These are phyloP conservation scores for Pinctada fucata DNA, from an alignment of 2,888 invertebrate species.

Conservation along the genomic window DNA sequence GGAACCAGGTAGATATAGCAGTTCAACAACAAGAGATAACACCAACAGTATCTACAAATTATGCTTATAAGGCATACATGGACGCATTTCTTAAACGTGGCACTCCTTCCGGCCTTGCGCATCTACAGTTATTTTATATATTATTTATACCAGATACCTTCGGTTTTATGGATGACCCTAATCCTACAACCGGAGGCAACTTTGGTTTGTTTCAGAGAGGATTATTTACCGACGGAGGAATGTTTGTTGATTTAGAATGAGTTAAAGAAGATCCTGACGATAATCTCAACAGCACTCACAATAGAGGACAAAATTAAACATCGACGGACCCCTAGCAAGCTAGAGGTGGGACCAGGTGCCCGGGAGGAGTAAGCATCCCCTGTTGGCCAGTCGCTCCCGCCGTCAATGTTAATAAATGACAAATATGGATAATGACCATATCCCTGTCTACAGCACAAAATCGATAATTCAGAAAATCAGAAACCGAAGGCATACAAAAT, in stretches of 20 bases:
- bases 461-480: no score
- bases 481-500: no score
- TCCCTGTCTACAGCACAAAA: no score
- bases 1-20: constrained; percentile 9
- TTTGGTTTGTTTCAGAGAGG: constrained; percentile 8
- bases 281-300: no score
- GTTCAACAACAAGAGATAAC: constrained; percentile 10
- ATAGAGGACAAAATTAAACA: no score
- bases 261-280: no score
- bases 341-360: no score
- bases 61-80: constrained; percentile 4
- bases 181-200: constrained; percentile 8
- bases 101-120: background rate
- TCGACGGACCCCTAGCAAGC: no score
- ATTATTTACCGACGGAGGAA: background rate
- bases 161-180: constrained; percentile 9
- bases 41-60: constrained; percentile 5
- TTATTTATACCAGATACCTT: background rate
- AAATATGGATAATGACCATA: no score
- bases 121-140: background rate
- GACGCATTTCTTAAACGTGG: constrained; percentile 3
- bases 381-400: no score
- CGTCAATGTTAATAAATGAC: no score
- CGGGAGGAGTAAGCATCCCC: no score
- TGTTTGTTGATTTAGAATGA: background rate